Base-by-base conservation (phyloP, 1,140 invertebrate genomes). In the Babylonia areolata region DNA sequence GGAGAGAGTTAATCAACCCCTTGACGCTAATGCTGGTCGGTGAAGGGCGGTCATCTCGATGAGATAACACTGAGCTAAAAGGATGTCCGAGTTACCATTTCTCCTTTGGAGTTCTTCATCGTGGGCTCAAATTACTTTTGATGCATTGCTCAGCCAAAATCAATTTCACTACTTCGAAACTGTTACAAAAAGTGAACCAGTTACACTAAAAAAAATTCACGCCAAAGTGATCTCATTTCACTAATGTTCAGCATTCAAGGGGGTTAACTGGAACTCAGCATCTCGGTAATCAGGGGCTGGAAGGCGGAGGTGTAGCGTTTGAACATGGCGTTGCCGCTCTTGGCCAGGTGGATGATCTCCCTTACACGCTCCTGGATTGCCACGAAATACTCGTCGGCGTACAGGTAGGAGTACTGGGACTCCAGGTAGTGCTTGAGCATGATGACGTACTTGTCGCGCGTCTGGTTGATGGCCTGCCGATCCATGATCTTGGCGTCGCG, bases 381-480 rank as follows among this genome's bases (percentile, higher is more conserved):
- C n/a, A 90, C 87, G 87, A 92, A 93, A 31, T 93, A 86, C 33
- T 89, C 77, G 58, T 88, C 86, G 28, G 91, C 89, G 71, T 87
- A 80, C 9, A 64, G 69, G 79, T 88, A 94, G 28, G 89, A 96
- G 94, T 97, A 97, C 42, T 97, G 95, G 89, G 97, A 97, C 93
- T 98, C 97, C 54, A 98, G 94, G 94, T 98, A 98, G 85, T 97
- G 96, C 91, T 97, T 95, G 15, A 98, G 95, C 71, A 99, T 96
- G 94, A 97, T 97, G 93, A 98, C 97, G 94, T 98, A 98, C 17
- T 97, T 97, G 94, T 98, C 97, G 95, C 98, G 98, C 93, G 92
- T 89, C 85, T 93, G 89, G 20, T 93, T 90, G 5, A 93, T 86
- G 35, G 97, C 96, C 92, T 98, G 97, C 40, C 96, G 95, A 93